A percentile compares a stretch with the other conserved stretches of the same genome.
phyloP scores from a whole-genome alignment of 2,113 vertebrate species.

The Pontoporia blainvillei region DNA sequence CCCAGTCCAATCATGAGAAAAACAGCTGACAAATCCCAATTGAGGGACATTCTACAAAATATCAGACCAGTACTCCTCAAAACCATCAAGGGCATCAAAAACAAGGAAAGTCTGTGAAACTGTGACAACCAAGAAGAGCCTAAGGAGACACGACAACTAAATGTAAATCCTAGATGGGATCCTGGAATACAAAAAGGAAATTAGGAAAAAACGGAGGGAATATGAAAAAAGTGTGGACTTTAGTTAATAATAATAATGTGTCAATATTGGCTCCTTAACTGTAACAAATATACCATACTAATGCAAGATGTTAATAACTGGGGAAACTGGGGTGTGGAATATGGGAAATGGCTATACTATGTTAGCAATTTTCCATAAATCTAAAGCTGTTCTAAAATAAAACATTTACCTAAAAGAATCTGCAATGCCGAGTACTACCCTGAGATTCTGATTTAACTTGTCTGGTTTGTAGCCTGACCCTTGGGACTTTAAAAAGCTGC shows the following conservation, averaged over 20 bases:
- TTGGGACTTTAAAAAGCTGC: not conserved
- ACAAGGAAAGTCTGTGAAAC: not conserved
- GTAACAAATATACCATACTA: not conserved
- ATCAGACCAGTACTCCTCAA: not conserved
- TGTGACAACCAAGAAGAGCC: not conserved
- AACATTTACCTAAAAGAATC: not conserved
- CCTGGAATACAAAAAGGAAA: not conserved
- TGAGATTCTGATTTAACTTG: not conserved
- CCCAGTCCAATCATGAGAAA: not conserved
- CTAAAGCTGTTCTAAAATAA: not conserved
- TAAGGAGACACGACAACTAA: not conserved
- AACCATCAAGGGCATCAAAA: not conserved
- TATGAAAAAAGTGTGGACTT: not conserved
- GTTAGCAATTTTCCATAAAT: not conserved
- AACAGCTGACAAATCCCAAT: not conserved
- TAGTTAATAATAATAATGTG: not conserved
- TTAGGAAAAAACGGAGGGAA: not conserved
- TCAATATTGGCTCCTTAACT: not conserved
- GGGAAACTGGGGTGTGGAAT: not conserved
- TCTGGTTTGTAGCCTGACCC: not conserved
- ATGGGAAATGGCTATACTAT: not conserved
- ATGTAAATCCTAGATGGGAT: not conserved
- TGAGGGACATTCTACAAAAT: not conserved
- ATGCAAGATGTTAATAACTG: not conserved
- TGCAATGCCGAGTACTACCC: not conserved